A percentile compares a stretch with the other conserved stretches of the same genome.
These are phyloP conservation scores for Aphelinus atriplicis DNA, from an alignment of 1,140 invertebrate species.

Conservation along the genomic window DNA sequence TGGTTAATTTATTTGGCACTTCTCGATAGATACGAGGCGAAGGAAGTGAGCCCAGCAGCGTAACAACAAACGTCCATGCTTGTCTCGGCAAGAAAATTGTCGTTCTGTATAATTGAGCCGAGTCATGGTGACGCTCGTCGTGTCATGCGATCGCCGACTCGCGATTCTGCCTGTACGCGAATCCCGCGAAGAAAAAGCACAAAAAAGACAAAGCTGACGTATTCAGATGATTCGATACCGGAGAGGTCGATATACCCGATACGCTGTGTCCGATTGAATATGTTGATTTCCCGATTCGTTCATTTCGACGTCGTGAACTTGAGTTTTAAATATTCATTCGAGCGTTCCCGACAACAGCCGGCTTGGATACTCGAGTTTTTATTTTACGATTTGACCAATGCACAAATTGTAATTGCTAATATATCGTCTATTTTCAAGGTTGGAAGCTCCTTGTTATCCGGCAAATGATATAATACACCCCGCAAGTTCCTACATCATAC, in stretches of 20 bases:
- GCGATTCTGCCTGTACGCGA: not conserved
- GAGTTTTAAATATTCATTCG: too few relatives aligned
- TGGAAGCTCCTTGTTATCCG: too few relatives aligned
- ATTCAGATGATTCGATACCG: not conserved
- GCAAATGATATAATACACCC: too few relatives aligned
- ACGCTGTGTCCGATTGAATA: not conserved
- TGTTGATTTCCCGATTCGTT: not conserved
- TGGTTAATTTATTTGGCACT: not conserved
- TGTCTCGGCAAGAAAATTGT: not conserved
- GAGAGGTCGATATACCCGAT: constrained; percentile 2
- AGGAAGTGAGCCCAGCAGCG: too few relatives aligned
- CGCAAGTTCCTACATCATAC: too few relatives aligned
- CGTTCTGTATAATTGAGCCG: not conserved
- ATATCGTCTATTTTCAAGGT: too few relatives aligned
- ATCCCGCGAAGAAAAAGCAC: not conserved
- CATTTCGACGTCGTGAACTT: too few relatives aligned
- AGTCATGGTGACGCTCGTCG: constrained; percentile 9
- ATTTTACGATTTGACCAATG: too few relatives aligned
- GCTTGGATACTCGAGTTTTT: too few relatives aligned
- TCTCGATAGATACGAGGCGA: not conserved
- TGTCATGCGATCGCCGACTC: not conserved
- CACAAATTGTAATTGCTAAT: too few relatives aligned
- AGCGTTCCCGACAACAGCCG: too few relatives aligned
- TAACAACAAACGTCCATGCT: too few relatives aligned
- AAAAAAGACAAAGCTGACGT: not conserved